Base-by-base conservation (phyloP, 2,113 vertebrate species). In the Rhinoptilus africanus region DNA sequence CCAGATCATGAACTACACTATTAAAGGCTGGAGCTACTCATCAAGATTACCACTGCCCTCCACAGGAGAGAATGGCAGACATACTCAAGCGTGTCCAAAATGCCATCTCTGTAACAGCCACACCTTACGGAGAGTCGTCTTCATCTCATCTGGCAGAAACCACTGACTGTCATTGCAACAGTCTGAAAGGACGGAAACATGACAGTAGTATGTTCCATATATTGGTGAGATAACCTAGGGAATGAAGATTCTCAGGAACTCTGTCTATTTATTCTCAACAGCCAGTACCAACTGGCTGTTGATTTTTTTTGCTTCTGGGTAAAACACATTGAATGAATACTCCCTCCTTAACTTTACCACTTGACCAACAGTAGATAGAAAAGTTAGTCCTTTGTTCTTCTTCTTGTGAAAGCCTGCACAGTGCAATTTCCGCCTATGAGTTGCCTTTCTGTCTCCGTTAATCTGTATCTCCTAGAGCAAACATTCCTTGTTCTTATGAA, bases 1-100 rank as follows among this genome's bases (percentile, higher is more conserved):
- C 2, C 3, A 93, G 80, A 95, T 93, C 89, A 82, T 94, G 67
- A 89, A 92, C 77, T 87, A 69, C n/a, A 39, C 30, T 69, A 80
- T 35, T 85, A 79, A 87, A 91, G 66, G n/a, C 73, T 73, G 48
- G 32, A 93, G 50, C 28, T 91, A 69, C 76, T 88, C 64, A 82
- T 69, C 76, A 93, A 89, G 96, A 89, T 83, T 93, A 95, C 66
- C 91, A 89, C 95, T 96, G 92, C 94, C 95, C 86, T 94, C 95
- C 94, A 71, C 89, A 95, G 97, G 95, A 92, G 18, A 82, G 74
- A 92, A 84, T 54, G 53, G 53, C 62, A 95, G 91, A 73, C 41
- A 45, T 74, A 34, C 41, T 56, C 39, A 43, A 60, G 26, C 19
- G 23, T 62, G 53, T 87, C 79, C 80, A 84, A 88, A 93, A 72